phyloP scores from a whole-genome alignment of 1,140 invertebrate genomes.

The Nasonia vitripennis region DNA sequence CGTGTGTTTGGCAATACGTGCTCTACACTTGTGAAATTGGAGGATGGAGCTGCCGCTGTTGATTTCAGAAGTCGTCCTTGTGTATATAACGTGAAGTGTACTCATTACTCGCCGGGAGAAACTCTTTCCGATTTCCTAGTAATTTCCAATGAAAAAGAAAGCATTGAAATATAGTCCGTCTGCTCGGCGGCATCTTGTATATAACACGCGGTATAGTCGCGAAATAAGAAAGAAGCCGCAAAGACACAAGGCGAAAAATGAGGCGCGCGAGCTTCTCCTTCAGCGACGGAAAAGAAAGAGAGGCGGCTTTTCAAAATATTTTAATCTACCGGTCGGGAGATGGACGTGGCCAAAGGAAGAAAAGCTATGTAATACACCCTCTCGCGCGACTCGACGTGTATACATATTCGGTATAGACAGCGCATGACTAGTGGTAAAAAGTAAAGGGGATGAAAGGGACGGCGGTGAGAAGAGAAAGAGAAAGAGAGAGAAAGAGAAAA shows the following conservation, averaged over 20 bases:
- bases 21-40: too few species aligned
- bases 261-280: not conserved
- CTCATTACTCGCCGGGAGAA: not conserved
- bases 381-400: too few species aligned
- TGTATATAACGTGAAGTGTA: too few species aligned
- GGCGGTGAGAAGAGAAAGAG: not conserved
- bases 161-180: not conserved
- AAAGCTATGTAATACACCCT: not conserved
- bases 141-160: not conserved
- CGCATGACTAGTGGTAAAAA: conserved; percentile 6
- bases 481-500: not conserved
- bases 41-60: too few species aligned
- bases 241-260: not conserved
- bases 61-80: too few species aligned
- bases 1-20: not conserved
- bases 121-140: not conserved
- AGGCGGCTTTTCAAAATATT: conserved; percentile 2
- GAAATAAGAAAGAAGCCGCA: not conserved
- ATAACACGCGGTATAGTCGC: not conserved
- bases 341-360: not conserved
- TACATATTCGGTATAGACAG: not conserved
- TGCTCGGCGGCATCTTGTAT: conserved; percentile 2
- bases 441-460: not conserved
- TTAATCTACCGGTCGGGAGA: conserved; percentile 13
- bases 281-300: not conserved